These are phyloP conservation scores for Lophius americanus DNA, from an alignment of 2,797 vertebrate species.

Conservation along the genomic window DNA sequence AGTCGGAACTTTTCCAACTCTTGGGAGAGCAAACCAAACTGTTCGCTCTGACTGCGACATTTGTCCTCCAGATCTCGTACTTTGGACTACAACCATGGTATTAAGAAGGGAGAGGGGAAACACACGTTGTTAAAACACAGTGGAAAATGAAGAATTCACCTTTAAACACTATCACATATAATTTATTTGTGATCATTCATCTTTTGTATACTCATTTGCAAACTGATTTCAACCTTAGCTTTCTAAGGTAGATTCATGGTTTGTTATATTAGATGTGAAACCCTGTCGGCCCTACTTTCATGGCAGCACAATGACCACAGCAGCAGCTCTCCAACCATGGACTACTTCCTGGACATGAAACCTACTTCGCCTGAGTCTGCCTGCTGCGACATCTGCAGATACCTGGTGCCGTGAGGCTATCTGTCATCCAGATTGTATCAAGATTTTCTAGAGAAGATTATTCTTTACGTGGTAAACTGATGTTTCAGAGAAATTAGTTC, in stretches of 20 bases:
- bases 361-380: too few species aligned
- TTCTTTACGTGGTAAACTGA: not conserved
- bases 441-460: not conserved
- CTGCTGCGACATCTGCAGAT: not conserved
- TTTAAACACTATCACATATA: not conserved
- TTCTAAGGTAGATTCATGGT: constrained; percentile 24
- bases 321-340: not conserved
- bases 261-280: constrained; percentile 7
- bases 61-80: constrained; percentile 95
- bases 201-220: not conserved
- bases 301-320: not conserved
- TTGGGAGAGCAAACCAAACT: constrained; percentile 91
- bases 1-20: constrained; percentile 94
- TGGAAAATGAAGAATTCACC: constrained; percentile 10
- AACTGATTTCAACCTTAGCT: not conserved
- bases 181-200: not conserved
- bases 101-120: constrained; percentile 12
- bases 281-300: constrained; percentile 1
- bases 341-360: not conserved
- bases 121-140: not conserved
- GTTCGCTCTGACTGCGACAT: constrained; percentile 93
- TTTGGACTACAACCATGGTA: constrained; percentile 82
- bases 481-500: not conserved
- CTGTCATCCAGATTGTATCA: not conserved
- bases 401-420: too few species aligned